A percentile compares a stretch with the other conserved stretches of the same genome.
Evolutionary conservation across 2,888 invertebrate species (phyloP).

Genomic region (Drosophila rubida): DNA sequence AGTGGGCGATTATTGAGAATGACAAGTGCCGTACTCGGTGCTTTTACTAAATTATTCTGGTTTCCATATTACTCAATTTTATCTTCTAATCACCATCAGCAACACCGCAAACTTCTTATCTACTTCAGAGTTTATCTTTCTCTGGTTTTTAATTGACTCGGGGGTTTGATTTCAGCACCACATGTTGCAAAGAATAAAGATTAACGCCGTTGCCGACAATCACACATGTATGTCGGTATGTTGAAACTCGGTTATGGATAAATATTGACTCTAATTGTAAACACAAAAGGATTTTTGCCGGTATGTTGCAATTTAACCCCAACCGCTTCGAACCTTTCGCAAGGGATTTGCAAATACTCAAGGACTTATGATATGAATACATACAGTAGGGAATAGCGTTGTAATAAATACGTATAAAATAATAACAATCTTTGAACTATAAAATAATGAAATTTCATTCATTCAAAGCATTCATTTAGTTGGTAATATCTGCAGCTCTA

Average conservation of each 20-base stretch:
- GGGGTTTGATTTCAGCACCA: constrained; percentile 30
- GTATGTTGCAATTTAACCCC: not conserved
- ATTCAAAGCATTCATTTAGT: too few species aligned
- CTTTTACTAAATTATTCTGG: constrained; percentile 13
- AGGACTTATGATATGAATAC: too few species aligned
- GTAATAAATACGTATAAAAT: too few species aligned
- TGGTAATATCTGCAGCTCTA: too few species aligned
- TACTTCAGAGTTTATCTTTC: constrained; percentile 53
- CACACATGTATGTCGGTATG: not conserved
- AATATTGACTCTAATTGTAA: constrained; percentile 32
- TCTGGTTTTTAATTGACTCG: constrained; percentile 14
- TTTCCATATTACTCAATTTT: constrained; percentile 47
- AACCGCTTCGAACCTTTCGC: too few species aligned
- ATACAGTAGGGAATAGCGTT: too few species aligned
- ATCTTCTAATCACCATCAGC: not conserved
- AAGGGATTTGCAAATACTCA: too few species aligned
- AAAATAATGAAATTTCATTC: too few species aligned
- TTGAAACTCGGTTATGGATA: constrained; percentile 35
- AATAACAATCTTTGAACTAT: too few species aligned
- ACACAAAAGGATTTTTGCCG: constrained; percentile 27
- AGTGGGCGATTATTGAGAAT: constrained; percentile 53
- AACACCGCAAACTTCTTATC: constrained; percentile 19
- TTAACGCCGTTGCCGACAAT: not conserved
- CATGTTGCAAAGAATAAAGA: constrained; percentile 11
- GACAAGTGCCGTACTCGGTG: constrained; percentile 47